Evolutionary conservation across 37 sponge, comb jelly and placozoan genomes (phyloP).

Genomic region (Aphrocallistes beatrix): DNA sequence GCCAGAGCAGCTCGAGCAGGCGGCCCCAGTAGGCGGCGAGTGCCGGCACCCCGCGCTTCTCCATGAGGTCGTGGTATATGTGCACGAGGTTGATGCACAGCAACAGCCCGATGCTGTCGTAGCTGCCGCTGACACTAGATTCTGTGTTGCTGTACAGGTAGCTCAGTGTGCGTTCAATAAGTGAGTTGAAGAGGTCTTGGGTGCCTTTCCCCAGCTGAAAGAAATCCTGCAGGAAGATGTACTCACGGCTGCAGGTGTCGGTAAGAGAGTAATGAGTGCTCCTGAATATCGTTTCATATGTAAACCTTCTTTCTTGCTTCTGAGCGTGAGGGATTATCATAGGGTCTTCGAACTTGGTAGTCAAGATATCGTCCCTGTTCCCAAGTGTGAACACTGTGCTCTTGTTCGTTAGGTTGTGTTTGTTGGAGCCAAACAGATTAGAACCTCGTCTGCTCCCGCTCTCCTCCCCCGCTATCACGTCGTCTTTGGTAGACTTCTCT

Average conservation of each 20-base stretch:
- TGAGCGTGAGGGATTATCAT: conserved; percentile 85
- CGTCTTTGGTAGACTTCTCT: conserved; percentile 77
- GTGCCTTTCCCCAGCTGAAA: conserved; percentile 61
- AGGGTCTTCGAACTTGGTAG: conserved; percentile 88
- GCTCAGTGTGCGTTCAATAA: conserved; percentile 66
- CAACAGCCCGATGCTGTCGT: conserved; percentile 84
- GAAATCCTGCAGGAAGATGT: conserved; percentile 85
- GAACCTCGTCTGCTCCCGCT: conserved; percentile 42
- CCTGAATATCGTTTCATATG: conserved; percentile 81
- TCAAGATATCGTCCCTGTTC: conserved; percentile 70
- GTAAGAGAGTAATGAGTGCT: conserved; percentile 81
- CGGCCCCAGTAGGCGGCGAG: conserved; percentile 42
- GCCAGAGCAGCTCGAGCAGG: conserved; percentile 71
- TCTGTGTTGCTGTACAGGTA: conserved; percentile 26
- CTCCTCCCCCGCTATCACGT: conserved; percentile 93
- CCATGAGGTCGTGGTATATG: conserved; percentile 66
- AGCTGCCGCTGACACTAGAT: conserved; percentile 28
- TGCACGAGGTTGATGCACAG: conserved; percentile 77
- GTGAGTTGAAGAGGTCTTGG: conserved; percentile 64
- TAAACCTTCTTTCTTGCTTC: conserved; percentile 64
- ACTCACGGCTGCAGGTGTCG: conserved; percentile 91
- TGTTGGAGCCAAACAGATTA: conserved; percentile 50
- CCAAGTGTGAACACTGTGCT: conserved; percentile 90
- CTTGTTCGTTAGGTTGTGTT: conserved; percentile 58
- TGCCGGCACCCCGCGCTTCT: conserved; percentile 32